Base-by-base conservation (phyloP, 2,797 vertebrate species). In the Microctenopoma stevenorrisi region DNA sequence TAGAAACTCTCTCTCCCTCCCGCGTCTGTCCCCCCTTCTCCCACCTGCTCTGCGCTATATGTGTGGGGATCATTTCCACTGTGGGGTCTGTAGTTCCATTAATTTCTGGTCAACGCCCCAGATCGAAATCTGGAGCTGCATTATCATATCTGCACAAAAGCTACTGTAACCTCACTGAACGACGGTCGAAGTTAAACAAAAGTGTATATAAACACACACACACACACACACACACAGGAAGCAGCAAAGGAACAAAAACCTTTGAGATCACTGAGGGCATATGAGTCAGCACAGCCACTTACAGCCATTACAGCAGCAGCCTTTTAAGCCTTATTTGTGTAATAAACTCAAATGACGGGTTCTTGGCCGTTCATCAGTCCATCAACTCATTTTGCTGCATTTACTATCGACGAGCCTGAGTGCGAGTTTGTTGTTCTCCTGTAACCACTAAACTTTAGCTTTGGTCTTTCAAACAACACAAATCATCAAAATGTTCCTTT, bases 311-410 rank as follows among this genome's bases (percentile, higher is more conserved):
- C 79, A 79, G 64, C 66, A 64, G 46, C 67, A 3, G 79, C 85
- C 78, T 85, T 85, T 87, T 73, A 83, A 76, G 85, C 64, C 74
- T 42, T 72, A 87, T 88, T 74, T 67, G 61, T 68, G 56, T 77
- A 89, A 91, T 90, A 89, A 91, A 90, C 72, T 82, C 75, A 74
- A 75, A 89, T 88, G 82, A 91, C 86, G 64, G 64, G 74, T 74
- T 76, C 73, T 68, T 72, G 16, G 55, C 63, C 25, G 37, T 84
- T 85, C 74, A 88, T 89, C 83, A 88, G 42, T 52, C 47, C 16
- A 55, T 73, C 75, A 42, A 74, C 74, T 67, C 26, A 74, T 64
- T 74, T 64, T 18, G 61, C 50, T 40, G 25, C 51, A n/a, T 72
- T 80, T 79, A 78, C 79, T 79, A 78, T 63, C 60, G 73, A 79